phyloP scores from a whole-genome alignment of 2,797 vertebrate genomes.

The Peromyscus aztecus region DNA sequence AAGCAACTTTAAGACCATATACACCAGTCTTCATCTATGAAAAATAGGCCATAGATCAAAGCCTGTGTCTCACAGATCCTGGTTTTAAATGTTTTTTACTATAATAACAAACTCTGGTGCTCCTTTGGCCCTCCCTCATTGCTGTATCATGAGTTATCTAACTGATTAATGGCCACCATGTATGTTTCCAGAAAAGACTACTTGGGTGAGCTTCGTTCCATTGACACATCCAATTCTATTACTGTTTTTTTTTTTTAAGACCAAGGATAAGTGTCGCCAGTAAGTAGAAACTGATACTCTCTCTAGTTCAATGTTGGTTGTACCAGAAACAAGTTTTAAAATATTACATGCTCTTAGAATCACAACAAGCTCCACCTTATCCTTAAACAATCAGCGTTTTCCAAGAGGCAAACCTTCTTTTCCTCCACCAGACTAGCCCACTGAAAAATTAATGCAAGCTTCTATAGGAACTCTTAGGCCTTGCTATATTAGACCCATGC shows the following conservation, averaged over 20 bases:
- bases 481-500: not conserved
- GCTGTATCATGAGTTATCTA: not conserved
- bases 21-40: not conserved
- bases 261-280: not conserved
- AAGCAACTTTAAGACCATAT: slow-evolving; percentile 30
- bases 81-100: not conserved
- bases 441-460: slow-evolving; percentile 26
- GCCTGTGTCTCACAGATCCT: slow-evolving; percentile 9
- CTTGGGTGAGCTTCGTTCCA: slow-evolving; percentile 13
- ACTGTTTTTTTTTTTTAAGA: not conserved
- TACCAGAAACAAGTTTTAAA: slow-evolving; percentile 55
- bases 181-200: slow-evolving; percentile 52
- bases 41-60: slow-evolving; percentile 47
- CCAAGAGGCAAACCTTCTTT: not conserved
- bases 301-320: slow-evolving; percentile 10
- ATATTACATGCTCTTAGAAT: slow-evolving; percentile 22
- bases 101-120: not conserved
- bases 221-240: slow-evolving; percentile 6
- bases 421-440: not conserved
- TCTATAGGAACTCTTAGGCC: slow-evolving; percentile 10
- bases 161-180: slow-evolving; percentile 10
- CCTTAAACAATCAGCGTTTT: slow-evolving; percentile 28
- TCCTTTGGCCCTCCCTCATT: not conserved
- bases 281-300: slow-evolving; percentile 37
- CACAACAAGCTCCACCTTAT: slow-evolving; percentile 2